phyloP scores from a whole-genome alignment of 2,113 vertebrate genomes.

The Polypterus senegalus region DNA sequence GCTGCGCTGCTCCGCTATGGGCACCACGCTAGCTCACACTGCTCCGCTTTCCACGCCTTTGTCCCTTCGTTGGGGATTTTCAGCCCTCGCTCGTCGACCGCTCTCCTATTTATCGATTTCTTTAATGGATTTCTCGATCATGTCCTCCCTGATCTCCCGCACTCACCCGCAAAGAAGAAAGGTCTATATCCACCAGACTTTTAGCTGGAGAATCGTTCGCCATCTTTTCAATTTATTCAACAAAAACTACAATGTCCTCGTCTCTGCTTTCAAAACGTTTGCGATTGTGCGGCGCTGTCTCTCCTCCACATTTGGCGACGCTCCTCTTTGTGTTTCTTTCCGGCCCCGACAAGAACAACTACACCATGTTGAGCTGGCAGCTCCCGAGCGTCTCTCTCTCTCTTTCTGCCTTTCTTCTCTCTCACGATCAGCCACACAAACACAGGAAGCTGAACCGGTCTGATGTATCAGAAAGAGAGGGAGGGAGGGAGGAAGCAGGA shows the following conservation, averaged over 20 bases:
- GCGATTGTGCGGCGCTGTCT: conserved; percentile 4
- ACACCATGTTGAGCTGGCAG: conserved; percentile 62
- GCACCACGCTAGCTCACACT: no score
- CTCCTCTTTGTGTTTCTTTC: conserved; percentile 26
- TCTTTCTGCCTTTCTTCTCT: not conserved
- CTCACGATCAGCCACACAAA: conserved; percentile 8
- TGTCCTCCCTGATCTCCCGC: not conserved
- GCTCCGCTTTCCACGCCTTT: not conserved
- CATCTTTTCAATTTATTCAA: conserved; percentile 57
- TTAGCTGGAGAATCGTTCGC: conserved; percentile 93
- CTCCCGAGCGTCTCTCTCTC: conserved; percentile 18
- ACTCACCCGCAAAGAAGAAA: conserved; percentile 81
- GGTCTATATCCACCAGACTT: conserved; percentile 89
- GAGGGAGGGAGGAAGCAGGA: conserved; percentile 24
- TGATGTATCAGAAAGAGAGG: conserved; percentile 38
- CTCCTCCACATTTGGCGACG: conserved; percentile 27
- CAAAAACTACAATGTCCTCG: conserved; percentile 15
- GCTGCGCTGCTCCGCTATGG: no score
- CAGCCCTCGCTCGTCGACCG: no score
- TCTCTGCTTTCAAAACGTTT: conserved; percentile 25
- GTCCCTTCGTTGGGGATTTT: not conserved
- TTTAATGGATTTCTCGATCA: no score
- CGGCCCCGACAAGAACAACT: conserved; percentile 25
- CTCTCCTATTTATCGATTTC: no score
- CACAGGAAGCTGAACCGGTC: conserved; percentile 8